These are phyloP conservation scores for Heteromurus nitidus DNA, from an alignment of 2,888 invertebrate genomes.

Conservation along the genomic window DNA sequence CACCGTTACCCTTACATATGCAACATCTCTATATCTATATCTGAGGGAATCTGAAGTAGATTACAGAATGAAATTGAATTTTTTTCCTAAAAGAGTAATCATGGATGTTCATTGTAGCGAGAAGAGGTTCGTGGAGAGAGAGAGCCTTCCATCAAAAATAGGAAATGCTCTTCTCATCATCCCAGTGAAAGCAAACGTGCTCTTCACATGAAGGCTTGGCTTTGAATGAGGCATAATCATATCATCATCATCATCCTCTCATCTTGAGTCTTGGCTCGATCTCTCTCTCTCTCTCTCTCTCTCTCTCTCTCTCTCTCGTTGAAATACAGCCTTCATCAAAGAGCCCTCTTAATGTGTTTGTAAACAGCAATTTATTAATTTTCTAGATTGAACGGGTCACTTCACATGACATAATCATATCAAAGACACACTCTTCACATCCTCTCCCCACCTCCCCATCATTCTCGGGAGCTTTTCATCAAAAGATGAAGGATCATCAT, in stretches of 20 bases:
- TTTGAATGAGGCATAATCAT: constrained; percentile 3
- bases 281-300: constrained; percentile 11
- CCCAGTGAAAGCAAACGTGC: too few relatives aligned
- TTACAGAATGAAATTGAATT: too few relatives aligned
- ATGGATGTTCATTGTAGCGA: background rate
- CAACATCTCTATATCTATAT: too few relatives aligned
- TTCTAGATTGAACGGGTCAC: constrained; percentile 32
- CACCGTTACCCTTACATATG: too few relatives aligned
- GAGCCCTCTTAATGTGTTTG: constrained; percentile 10
- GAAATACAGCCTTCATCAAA: constrained; percentile 31
- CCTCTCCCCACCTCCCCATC: background rate
- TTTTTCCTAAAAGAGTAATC: too few relatives aligned
- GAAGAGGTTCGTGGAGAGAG: too few relatives aligned
- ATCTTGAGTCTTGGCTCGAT: constrained; percentile 14
- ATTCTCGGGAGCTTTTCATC: too few relatives aligned
- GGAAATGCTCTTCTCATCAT: constrained; percentile 16
- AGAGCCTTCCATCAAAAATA: too few relatives aligned
- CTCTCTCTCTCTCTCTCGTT: constrained; percentile 15
- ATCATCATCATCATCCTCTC: background rate
- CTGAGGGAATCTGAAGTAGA: too few relatives aligned
- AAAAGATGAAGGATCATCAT: too few relatives aligned
- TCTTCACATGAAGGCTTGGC: constrained; percentile 20
- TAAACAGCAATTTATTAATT: constrained; percentile 46
- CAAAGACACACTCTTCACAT: constrained; percentile 24
- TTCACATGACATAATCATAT: constrained; percentile 33